Evolutionary conservation across 2,113 vertebrate genomes (phyloP).

Genomic region (Hiodon alosoides): DNA sequence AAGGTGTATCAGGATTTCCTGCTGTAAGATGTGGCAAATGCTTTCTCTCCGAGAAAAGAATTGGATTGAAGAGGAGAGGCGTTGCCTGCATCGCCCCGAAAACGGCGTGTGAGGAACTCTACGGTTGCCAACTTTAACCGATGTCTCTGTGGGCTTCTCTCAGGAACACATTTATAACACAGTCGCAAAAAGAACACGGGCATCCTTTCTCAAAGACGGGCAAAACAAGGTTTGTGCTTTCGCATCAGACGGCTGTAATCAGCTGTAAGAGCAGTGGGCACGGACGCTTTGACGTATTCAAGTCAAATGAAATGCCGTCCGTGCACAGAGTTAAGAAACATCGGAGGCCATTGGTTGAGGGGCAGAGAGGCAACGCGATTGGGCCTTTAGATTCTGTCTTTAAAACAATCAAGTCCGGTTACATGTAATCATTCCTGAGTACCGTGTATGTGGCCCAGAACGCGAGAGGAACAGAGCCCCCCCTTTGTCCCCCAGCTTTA

Average conservation of each 20-base stretch:
- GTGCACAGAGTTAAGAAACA: too few relatives aligned
- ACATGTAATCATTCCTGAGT: background rate
- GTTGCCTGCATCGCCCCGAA: background rate
- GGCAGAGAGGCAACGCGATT: background rate
- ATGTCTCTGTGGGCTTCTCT: background rate
- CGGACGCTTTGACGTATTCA: too few relatives aligned
- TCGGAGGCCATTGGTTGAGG: background rate
- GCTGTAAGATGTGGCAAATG: background rate
- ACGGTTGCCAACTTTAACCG: background rate
- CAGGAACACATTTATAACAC: slow-evolving; percentile 1
- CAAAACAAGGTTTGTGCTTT: background rate
- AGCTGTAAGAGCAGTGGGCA: background rate
- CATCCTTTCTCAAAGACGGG: background rate
- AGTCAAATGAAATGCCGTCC: too few relatives aligned
- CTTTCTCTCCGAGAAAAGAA: background rate
- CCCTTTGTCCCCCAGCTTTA: background rate
- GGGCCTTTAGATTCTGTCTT: background rate
- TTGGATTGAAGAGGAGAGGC: background rate
- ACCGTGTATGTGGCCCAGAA: background rate
- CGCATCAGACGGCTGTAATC: background rate
- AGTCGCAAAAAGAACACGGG: background rate
- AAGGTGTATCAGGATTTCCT: background rate
- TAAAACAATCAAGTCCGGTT: slow-evolving; percentile 1
- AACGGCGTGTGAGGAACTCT: background rate
- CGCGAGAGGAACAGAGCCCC: background rate